Evolutionary conservation across 30 jellyfish, hydroid and myxozoan species (phyloP).

Genomic region (Turritopsis rubra): DNA sequence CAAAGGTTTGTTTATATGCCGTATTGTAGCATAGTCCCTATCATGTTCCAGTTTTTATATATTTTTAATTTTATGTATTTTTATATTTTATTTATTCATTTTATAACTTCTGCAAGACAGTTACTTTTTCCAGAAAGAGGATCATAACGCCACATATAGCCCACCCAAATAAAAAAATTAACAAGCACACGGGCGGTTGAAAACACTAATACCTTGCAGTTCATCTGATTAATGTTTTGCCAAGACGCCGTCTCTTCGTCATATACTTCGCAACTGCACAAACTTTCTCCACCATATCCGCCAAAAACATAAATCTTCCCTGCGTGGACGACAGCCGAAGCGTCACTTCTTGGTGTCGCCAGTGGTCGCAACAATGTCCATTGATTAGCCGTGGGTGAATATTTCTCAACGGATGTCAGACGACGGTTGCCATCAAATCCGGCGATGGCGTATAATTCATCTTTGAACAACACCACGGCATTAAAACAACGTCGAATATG

Average conservation of each 20-base stretch:
- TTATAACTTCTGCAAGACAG: too few relatives aligned
- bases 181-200: too few relatives aligned
- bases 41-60: too few relatives aligned
- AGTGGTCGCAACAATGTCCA: constrained; percentile 62
- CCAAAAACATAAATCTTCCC: constrained; percentile 60
- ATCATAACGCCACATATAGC: too few relatives aligned
- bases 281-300: constrained; percentile 55
- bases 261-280: constrained; percentile 67
- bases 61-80: too few relatives aligned
- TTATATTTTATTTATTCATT: too few relatives aligned
- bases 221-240: constrained; percentile 52
- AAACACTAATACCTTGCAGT: constrained; percentile 21
- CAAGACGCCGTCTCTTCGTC: constrained; percentile 42
- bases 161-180: too few relatives aligned
- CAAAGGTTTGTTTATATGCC: too few relatives aligned
- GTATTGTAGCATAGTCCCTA: too few relatives aligned
- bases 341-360: constrained; percentile 72
- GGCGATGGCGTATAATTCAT: constrained; percentile 57
- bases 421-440: constrained; percentile 77
- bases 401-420: constrained; percentile 52
- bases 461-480: constrained; percentile 34
- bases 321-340: constrained; percentile 52
- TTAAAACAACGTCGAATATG: constrained; percentile 58
- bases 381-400: constrained; percentile 37
- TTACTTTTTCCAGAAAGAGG: too few relatives aligned